Base-by-base conservation (phyloP, 2,113 vertebrate genomes). In the Meleagris gallopavo region DNA sequence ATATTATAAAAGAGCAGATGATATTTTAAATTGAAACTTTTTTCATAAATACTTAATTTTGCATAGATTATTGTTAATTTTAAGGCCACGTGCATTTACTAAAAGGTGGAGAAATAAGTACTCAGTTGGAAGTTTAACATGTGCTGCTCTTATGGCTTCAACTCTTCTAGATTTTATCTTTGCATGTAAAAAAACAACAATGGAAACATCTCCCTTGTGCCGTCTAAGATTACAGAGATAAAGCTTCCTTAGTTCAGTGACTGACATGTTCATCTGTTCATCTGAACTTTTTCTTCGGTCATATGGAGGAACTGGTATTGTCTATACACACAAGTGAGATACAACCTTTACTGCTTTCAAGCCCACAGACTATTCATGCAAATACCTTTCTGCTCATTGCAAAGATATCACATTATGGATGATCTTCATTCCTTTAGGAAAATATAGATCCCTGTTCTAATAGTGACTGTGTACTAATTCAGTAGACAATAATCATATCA, bases 31-130 rank as follows among this genome's bases (percentile, higher is more conserved):
- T 38, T 71, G 36, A 92, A 93, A 75, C 4, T 61, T 86, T 81
- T 52, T 58, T 34, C n/a, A 76, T 92, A 92, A 94, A 96, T 92
- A 94, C 94, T 96, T 96, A 86, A 66, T 48, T 96, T 95, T 88
- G 7, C 54, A 55, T 80, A 5, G 16, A 66, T 82, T 89, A 54
- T 43, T 89, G 17, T 65, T 93, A 78, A 84, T 54, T 22, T 89
- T 78, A 86, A 90, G n/a, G 43, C 58, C 30, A 71, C 22, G 45
- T 70, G 24, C 16, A 58, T 71, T 93, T 81, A 83, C 48, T 78
- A 85, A 34, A 66, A 69, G 10, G 7, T 29, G 80, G 20, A n/a
- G 18, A 90, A 88, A 80, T 70, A 77, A 88, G 82, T 32, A 11
- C 18, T 12, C 13, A 74, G 13, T 72, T 13, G 9, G 14, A 90